A percentile compares a stretch with the other conserved stretches of the same genome.
phyloP scores from a whole-genome alignment of 2,113 vertebrate genomes.

The Corapipo altera region DNA sequence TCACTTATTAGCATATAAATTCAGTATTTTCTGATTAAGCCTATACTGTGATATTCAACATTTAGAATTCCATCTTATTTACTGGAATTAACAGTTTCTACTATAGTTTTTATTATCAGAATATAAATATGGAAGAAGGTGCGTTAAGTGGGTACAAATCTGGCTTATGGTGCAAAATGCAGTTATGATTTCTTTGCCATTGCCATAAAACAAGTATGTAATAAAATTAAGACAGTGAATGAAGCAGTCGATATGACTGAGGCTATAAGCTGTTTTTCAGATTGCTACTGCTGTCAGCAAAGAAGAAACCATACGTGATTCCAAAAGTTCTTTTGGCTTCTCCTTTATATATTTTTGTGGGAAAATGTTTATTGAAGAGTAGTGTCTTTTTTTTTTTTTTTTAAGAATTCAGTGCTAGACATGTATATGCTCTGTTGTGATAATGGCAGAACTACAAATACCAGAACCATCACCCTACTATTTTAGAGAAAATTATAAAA shows the following conservation, averaged over 20 bases:
- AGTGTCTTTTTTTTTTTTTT: too few relatives aligned
- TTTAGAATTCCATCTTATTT: background rate
- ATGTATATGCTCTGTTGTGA: background rate
- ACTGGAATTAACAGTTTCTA: background rate
- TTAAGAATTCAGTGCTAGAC: background rate
- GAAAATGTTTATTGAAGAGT: background rate
- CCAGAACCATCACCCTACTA: background rate
- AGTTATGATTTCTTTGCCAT: background rate
- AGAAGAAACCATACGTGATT: background rate
- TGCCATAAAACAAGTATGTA: background rate
- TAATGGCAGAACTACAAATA: background rate
- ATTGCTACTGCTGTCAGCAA: background rate
- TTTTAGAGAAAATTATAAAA: background rate
- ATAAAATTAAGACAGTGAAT: background rate
- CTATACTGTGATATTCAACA: background rate
- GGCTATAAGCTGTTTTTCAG: background rate
- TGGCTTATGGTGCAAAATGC: background rate
- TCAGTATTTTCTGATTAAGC: background rate
- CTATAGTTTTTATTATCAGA: background rate
- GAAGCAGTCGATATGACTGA: background rate
- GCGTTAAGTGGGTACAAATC: background rate
- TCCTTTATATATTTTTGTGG: background rate
- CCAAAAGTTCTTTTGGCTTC: background rate
- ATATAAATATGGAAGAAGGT: background rate
- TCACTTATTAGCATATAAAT: background rate